These are phyloP conservation scores for Cryptus armator DNA, from an alignment of 2,888 invertebrate genomes.

Conservation along the genomic window DNA sequence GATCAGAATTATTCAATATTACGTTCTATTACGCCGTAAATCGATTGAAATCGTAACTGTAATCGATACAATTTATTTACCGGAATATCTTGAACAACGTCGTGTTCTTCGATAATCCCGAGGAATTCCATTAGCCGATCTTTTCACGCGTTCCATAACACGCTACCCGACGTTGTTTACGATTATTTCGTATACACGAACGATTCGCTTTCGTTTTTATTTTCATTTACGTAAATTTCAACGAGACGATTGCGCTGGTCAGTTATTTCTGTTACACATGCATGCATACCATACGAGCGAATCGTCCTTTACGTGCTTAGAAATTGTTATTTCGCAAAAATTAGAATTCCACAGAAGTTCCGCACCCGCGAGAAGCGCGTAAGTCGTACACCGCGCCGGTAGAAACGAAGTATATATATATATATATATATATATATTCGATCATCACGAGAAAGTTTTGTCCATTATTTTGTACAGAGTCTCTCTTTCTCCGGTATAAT, in stretches of 20 bases:
- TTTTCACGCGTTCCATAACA: neutral
- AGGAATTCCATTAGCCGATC: neutral
- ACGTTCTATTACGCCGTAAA: too few relatives aligned
- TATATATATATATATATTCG: neutral
- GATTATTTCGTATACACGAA: slow-evolving; percentile 1
- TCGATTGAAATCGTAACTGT: too few relatives aligned
- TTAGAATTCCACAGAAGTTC: slow-evolving; percentile 47
- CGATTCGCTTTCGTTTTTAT: slow-evolving; percentile 19
- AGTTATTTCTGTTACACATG: slow-evolving; percentile 37
- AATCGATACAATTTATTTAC: neutral
- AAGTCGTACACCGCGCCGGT: neutral
- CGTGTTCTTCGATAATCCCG: neutral
- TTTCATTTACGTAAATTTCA: neutral
- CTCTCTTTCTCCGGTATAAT: slow-evolving; percentile 20
- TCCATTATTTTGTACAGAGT: slow-evolving; percentile 47
- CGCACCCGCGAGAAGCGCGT: neutral
- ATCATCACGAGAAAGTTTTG: slow-evolving; percentile 62
- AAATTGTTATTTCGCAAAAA: slow-evolving; percentile 43
- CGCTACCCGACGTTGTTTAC: neutral
- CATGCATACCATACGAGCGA: neutral
- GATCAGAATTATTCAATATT: too few relatives aligned
- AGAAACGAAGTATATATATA: too few relatives aligned
- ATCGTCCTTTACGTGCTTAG: neutral
- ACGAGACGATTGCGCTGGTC: slow-evolving; percentile 51
- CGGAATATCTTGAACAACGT: neutral